Conservation (phyloP, 2,888 invertebrate species). For the Agrotis ipsilon region DNA sequence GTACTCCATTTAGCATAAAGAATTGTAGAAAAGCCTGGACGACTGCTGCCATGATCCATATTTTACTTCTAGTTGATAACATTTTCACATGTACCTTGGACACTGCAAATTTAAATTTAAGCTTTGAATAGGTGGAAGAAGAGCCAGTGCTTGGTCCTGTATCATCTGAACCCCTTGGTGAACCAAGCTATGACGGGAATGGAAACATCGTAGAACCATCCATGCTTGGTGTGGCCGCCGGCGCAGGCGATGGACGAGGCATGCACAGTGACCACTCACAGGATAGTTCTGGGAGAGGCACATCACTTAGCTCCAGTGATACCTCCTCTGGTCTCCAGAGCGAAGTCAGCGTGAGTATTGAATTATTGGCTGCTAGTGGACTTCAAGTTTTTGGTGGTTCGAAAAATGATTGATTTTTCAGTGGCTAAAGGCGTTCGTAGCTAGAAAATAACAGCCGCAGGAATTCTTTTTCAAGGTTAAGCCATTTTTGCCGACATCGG, state of each 20-base stretch:
- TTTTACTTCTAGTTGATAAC: conserved; percentile 17
- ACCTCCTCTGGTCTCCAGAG: conserved; percentile 81
- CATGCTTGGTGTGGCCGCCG: conserved; percentile 74
- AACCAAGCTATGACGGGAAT: conserved; percentile 77
- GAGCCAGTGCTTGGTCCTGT: conserved; percentile 52
- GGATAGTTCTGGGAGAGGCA: conserved; percentile 85
- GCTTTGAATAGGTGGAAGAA: conserved; percentile 59
- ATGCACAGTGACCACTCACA: conserved; percentile 86
- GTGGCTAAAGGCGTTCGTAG: too few species aligned
- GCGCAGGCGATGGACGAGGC: conserved; percentile 87
- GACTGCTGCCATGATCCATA: conserved; percentile 15
- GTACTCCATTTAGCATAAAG: conserved; percentile 59
- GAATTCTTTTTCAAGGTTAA: too few species aligned
- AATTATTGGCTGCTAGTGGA: neutral
- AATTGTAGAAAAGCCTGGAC: conserved; percentile 34
- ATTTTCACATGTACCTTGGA: conserved; percentile 1
- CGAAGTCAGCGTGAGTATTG: conserved; percentile 73
- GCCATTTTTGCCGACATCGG: too few species aligned
- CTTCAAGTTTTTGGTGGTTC: too few species aligned
- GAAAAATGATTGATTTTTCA: too few species aligned
- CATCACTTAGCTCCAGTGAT: conserved; percentile 82
- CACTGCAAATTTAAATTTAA: conserved; percentile 28
- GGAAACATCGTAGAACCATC: conserved; percentile 76
- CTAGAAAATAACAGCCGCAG: too few species aligned
- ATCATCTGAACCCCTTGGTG: conserved; percentile 66